A percentile compares a stretch with the other conserved stretches of the same genome.
These are phyloP conservation scores for Sarcophilus harrisii DNA, from an alignment of 2,797 vertebrate species.

Conservation along the genomic window DNA sequence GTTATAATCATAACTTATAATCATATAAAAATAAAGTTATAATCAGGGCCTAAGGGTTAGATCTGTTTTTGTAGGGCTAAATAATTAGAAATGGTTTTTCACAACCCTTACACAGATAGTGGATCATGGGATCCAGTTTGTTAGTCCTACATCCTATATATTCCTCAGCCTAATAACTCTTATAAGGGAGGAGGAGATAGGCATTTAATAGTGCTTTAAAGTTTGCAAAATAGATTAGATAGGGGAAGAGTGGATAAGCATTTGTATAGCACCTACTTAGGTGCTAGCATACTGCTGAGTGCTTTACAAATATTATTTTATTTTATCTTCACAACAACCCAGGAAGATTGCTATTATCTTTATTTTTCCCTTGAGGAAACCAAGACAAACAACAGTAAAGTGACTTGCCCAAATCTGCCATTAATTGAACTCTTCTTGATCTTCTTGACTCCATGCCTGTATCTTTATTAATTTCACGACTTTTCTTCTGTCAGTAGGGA, in stretches of 20 bases:
- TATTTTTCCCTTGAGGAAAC: background rate
- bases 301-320: background rate
- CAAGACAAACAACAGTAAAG: background rate
- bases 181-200: background rate
- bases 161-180: background rate
- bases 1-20: too few species aligned
- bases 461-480: background rate
- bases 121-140: background rate
- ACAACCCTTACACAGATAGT: background rate
- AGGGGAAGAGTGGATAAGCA: background rate
- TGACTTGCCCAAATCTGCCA: background rate
- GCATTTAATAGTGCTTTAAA: background rate
- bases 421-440: background rate
- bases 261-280: background rate
- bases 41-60: background rate
- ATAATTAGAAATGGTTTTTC: background rate
- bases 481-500: background rate
- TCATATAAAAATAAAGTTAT: too few species aligned
- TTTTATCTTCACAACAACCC: background rate
- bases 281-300: background rate
- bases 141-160: background rate
- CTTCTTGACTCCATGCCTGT: background rate
- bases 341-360: background rate
- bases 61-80: background rate
- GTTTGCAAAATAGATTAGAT: background rate